Evolutionary conservation across 2,888 invertebrate genomes (phyloP).

Genomic region (Chloroclysta siterata): DNA sequence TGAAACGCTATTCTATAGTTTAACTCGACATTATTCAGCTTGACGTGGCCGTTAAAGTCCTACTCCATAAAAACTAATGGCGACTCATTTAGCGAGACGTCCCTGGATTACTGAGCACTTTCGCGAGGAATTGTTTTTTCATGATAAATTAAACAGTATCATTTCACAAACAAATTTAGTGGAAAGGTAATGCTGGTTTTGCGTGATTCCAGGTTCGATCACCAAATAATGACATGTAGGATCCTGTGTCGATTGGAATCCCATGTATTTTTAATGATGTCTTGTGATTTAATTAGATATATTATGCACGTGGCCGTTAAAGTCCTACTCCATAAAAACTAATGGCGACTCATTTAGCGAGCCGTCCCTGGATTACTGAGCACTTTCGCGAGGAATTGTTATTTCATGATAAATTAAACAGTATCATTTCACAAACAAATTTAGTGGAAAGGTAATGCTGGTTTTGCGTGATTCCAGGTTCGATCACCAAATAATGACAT

Average conservation of each 20-base stretch:
- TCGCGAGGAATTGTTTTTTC: constrained; percentile 41
- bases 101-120: constrained; percentile 46
- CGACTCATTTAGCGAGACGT: constrained; percentile 53
- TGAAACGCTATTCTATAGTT: constrained; percentile 54
- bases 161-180: constrained; percentile 14
- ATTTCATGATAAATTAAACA: constrained; percentile 35
- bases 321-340: constrained; percentile 64
- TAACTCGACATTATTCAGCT: constrained; percentile 49
- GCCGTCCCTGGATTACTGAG: constrained; percentile 43
- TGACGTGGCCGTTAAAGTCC: constrained; percentile 48
- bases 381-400: constrained; percentile 43
- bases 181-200: not conserved
- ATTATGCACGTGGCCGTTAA: constrained; percentile 51
- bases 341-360: constrained; percentile 60
- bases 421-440: constrained; percentile 20
- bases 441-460: not conserved
- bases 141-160: constrained; percentile 32
- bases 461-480: not conserved
- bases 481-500: no score
- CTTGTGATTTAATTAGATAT: no score
- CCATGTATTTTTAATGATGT: no score
- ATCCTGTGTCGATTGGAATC: no score
- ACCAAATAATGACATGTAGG: no score
- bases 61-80: constrained; percentile 68
- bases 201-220: no score